Conservation (phyloP, 2,888 invertebrate genomes). For the Neoascia interrupta region DNA sequence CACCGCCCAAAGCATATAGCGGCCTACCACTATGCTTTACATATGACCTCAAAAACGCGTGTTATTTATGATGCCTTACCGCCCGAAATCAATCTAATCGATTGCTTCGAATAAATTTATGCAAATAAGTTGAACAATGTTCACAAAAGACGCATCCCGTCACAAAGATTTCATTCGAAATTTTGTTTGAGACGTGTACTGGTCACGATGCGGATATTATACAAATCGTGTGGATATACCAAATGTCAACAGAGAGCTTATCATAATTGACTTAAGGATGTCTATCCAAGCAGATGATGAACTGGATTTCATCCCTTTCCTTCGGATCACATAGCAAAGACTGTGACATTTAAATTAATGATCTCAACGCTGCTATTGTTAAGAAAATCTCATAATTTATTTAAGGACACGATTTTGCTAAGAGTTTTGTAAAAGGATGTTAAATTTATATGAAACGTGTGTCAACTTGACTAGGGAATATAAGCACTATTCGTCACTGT, state of each 20-base stretch:
- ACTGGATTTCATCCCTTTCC: slow-evolving; percentile 44
- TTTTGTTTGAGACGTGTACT: slow-evolving; percentile 4
- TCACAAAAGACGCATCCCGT: not conserved
- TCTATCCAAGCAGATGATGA: slow-evolving; percentile 24
- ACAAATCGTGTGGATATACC: slow-evolving; percentile 22
- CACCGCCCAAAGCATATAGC: too few relatives aligned
- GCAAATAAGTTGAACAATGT: slow-evolving; percentile 19
- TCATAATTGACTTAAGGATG: slow-evolving; percentile 57
- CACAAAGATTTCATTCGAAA: slow-evolving; percentile 3
- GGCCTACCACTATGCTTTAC: slow-evolving; percentile 9
- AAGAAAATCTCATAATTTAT: slow-evolving; percentile 43
- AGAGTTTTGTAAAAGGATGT: not conserved
- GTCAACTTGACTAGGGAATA: too few relatives aligned
- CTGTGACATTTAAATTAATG: slow-evolving; percentile 67
- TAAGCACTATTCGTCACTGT: too few relatives aligned
- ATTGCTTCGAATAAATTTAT: slow-evolving; percentile 43
- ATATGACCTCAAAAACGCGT: slow-evolving; percentile 46
- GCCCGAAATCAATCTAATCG: slow-evolving; percentile 39
- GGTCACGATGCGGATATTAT: slow-evolving; percentile 12
- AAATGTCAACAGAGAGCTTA: slow-evolving; percentile 62
- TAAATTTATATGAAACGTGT: too few relatives aligned
- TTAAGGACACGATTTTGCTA: slow-evolving; percentile 50
- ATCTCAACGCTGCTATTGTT: slow-evolving; percentile 59
- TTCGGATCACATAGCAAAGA: too few relatives aligned
- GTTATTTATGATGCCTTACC: slow-evolving; percentile 19